Evolutionary conservation across 2,888 invertebrate species (phyloP), one percentile per base, ranked within the genome.

Genomic region (Neelides folsomi): DNA sequence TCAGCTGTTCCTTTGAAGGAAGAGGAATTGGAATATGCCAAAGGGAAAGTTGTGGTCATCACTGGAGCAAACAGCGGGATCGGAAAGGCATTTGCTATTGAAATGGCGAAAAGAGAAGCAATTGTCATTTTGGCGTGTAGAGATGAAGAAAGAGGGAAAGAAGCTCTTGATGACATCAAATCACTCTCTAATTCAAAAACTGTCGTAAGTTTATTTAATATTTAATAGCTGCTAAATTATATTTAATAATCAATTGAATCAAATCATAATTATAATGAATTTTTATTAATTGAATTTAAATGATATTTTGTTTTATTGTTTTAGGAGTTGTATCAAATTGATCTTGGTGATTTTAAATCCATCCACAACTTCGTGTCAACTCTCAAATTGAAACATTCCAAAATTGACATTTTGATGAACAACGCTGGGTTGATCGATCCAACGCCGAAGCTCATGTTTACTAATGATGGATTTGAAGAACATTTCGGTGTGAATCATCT

Each of bases 401-500:
- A 56, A 12, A 60, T 68, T 12, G 65, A 70, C 52, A 59, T 67
- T 37, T 62, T 70, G 9, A 62, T 70, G 10, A 68, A 53, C 38
- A 56, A 56, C 49, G 70, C 69, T 2, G 88, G 88, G 0, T 79
- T 88, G 0, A 78, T 75, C 15, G 74, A 79, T 20, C 82, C 81
- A 0, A 67, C 77, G 16, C 70, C 73, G 1, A 68, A 73, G 59
- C 75, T 77, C 62, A 67, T 70, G 53, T 75, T 75, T 63, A 84
- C 83, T 1, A 73, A 76, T 62, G 82, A 87, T 67, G 83, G 82
- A 2, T 81, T 82, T 67, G 88, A 88, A 71, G 77, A 83, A 54
- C 83, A 88, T 68, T 80, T 86, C 61, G 86, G 84, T n/a, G 80
- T 84, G 0, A 88, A 88, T 68, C 83, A 88, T 68, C 72, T 89